Conservation (phyloP, 1,140 invertebrate genomes). For the Druon quercuslanigerum region DNA sequence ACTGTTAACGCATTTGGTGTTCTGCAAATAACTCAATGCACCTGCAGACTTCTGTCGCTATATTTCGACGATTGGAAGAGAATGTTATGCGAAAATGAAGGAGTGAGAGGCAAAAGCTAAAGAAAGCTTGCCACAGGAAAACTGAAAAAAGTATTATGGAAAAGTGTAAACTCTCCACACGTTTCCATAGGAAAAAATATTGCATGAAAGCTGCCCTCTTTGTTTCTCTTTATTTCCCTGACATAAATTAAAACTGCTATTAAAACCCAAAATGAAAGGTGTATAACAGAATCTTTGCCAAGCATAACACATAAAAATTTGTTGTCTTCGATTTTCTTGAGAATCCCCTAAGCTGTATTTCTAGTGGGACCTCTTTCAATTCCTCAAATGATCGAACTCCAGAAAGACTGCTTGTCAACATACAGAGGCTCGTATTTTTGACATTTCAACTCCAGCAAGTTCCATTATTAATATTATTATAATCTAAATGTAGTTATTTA, state of each 20-base stretch:
- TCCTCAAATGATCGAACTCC: too few relatives aligned
- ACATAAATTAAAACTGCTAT: not conserved
- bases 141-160: not conserved
- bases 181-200: conserved; percentile 19
- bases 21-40: not conserved
- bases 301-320: too few relatives aligned
- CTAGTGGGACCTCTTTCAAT: too few relatives aligned
- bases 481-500: too few relatives aligned
- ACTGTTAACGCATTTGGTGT: too few relatives aligned
- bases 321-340: too few relatives aligned
- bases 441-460: too few relatives aligned
- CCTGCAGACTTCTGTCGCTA: not conserved
- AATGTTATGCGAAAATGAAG: not conserved
- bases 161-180: conserved; percentile 1
- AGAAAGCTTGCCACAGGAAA: conserved; percentile 5
- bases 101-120: not conserved
- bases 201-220: not conserved
- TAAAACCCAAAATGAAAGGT: not conserved
- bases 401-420: too few relatives aligned
- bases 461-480: too few relatives aligned
- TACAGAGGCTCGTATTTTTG: too few relatives aligned
- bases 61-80: not conserved
- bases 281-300: too few relatives aligned
- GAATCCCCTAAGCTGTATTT: too few relatives aligned
- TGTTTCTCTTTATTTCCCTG: not conserved